Evolutionary conservation across 37 sponge, comb jelly and placozoan genomes (phyloP).

Genomic region (Oopsacas minuta): DNA sequence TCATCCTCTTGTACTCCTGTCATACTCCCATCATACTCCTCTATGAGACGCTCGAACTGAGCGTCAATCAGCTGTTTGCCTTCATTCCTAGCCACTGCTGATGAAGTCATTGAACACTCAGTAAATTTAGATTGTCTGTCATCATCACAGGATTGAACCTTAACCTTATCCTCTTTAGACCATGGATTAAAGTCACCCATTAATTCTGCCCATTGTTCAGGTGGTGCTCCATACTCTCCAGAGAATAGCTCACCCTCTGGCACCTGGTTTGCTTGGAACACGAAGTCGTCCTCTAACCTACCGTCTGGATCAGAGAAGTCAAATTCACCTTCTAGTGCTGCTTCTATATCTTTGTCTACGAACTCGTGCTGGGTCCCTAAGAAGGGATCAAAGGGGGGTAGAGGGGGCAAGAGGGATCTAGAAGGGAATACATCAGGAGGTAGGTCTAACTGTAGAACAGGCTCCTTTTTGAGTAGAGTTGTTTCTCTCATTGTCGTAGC

Average conservation of each 20-base stretch:
- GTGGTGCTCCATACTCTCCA: background rate
- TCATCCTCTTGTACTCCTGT: background rate
- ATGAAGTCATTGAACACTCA: constrained; percentile 76
- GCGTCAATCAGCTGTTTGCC: constrained; percentile 27
- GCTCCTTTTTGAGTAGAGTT: background rate
- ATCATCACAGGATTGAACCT: background rate
- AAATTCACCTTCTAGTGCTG: constrained; percentile 75
- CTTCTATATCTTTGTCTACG: constrained; percentile 88
- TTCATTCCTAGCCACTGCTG: constrained; percentile 74
- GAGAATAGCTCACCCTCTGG: constrained; percentile 4
- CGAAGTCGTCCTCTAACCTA: constrained; percentile 85
- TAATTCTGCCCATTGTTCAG: background rate
- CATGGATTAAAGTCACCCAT: background rate
- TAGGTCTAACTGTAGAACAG: constrained; percentile 16
- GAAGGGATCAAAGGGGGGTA: background rate
- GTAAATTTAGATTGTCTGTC: constrained; percentile 48
- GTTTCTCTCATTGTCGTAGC: background rate
- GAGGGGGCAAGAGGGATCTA: constrained; percentile 22
- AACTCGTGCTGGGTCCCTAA: constrained; percentile 25
- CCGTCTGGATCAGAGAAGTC: constrained; percentile 25
- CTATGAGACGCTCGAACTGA: constrained; percentile 20
- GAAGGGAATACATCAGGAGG: constrained; percentile 61
- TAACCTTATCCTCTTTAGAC: constrained; percentile 21
- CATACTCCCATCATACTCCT: background rate
- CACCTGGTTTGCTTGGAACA: constrained; percentile 29